Conservation (phyloP, 1,140 invertebrate species). For the Drosophila carrolli region DNA sequence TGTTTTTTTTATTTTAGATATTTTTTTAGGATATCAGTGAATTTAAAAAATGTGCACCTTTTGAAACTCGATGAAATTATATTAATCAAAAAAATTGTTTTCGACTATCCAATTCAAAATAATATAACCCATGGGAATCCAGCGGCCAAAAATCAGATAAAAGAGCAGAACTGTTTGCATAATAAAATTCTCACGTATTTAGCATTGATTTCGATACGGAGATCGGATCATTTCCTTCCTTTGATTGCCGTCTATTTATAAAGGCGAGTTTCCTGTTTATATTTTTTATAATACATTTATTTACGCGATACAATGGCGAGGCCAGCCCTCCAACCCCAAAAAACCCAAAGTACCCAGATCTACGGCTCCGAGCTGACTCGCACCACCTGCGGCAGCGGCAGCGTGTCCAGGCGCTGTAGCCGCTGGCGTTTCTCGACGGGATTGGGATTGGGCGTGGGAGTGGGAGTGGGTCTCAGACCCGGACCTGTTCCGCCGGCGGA, state of each 20-base stretch:
- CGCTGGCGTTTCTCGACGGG: slow-evolving; percentile 39
- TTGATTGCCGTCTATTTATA: slow-evolving; percentile 56
- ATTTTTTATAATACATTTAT: slow-evolving; percentile 65
- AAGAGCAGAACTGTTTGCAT: not conserved
- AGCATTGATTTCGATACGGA: slow-evolving; percentile 21
- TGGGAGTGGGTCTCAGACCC: not conserved
- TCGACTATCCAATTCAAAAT: too few relatives aligned
- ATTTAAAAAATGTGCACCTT: too few relatives aligned
- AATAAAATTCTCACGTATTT: slow-evolving; percentile 24
- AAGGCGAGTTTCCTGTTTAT: slow-evolving; percentile 60
- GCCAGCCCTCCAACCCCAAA: slow-evolving; percentile 3
- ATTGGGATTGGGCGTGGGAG: not conserved
- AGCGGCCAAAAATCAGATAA: slow-evolving; percentile 1
- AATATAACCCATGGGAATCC: too few relatives aligned
- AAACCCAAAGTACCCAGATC: not conserved
- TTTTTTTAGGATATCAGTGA: too few relatives aligned
- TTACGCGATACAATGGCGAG: slow-evolving; percentile 41
- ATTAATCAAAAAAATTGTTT: too few relatives aligned
- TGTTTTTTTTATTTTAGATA: too few relatives aligned
- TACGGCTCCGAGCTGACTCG: slow-evolving; percentile 60
- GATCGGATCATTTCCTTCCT: slow-evolving; percentile 39
- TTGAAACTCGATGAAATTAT: too few relatives aligned
- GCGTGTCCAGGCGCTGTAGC: slow-evolving; percentile 52
- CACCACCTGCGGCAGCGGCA: slow-evolving; percentile 49
- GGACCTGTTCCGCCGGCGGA: slow-evolving; percentile 13